Base-by-base conservation (phyloP, 2,797 vertebrate genomes). In the Peromyscus nudipes region DNA sequence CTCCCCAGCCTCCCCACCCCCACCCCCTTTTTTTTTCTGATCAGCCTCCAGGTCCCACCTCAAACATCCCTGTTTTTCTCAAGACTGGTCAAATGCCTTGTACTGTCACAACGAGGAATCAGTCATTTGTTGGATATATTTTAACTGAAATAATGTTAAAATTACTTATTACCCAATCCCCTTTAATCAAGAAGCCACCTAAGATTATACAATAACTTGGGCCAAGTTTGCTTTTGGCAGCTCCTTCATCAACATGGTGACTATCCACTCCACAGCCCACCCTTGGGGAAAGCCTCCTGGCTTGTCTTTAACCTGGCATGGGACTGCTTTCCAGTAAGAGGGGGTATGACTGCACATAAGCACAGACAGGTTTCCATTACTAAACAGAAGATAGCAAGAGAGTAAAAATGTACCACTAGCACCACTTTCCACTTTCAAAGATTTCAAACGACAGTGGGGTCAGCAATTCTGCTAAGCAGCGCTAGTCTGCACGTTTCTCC, bases 141-240 rank as follows among this genome's bases (percentile, higher is more conserved):
- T 95, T 95, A 94, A 94, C 60, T 65, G 62, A 95, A 95, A 60
- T 93, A 65, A 87, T n/a, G 93, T 83, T 43, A 96, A 94, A 86
- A 69, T 92, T 75, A 96, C 92, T 91, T 82, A 94, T 83, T 71
- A 97, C 85, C 62, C 0, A 3, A 77, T 80, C 69, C 92, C 76
- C 43, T 96, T 92, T 92, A 37, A 94, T 92, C 85, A 85, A 87
- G 82, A 83, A 92, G 62, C 71, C 64, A 57, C 10, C 1, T 81
- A 49, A 84, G 84, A 91, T 90, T 77, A 90, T 64, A 92, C 19
- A 91, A 11, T 89, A 95, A 94, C 82, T 60, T 27, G 10, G 82
- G 75, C 64, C 76, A 86, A 86, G 75, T 49, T 43, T 49, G 29
- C 85, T 64, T 87, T 64, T 81, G 34, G 57, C 71, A 57, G 87